Conservation (phyloP, 2,113 vertebrate genomes). For the Mastomys coucha region DNA sequence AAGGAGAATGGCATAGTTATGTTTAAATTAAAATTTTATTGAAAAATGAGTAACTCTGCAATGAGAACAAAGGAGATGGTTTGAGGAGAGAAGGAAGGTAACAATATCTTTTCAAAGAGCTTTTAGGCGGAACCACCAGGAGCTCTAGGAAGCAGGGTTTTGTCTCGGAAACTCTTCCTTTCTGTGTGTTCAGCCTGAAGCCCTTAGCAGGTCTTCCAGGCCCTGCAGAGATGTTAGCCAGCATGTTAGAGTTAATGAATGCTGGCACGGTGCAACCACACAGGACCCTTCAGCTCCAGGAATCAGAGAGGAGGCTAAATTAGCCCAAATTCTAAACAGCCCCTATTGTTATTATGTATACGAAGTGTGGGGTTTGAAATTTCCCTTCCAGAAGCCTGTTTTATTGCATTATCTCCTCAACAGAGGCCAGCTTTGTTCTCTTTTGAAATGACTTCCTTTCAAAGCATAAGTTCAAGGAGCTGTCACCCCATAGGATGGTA, state of each 20-base stretch:
- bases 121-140: conserved; percentile 47
- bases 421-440: conserved; percentile 83
- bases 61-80: not conserved
- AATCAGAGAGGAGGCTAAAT: conserved; percentile 78
- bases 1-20: not conserved
- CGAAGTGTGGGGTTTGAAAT: conserved; percentile 79
- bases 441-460: conserved; percentile 73
- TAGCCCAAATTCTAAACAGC: conserved; percentile 82
- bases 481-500: conserved; percentile 58
- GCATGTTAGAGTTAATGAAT: conserved; percentile 82
- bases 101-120: not conserved
- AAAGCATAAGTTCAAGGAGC: conserved; percentile 66
- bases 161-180: conserved; percentile 69
- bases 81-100: not conserved
- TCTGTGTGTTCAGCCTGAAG: conserved; percentile 60
- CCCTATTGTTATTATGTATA: conserved; percentile 82
- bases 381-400: conserved; percentile 82
- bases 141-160: conserved; percentile 64
- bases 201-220: conserved; percentile 75
- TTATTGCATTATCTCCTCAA: conserved; percentile 79
- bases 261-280: conserved; percentile 76
- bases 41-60: not conserved
- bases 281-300: conserved; percentile 56
- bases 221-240: conserved; percentile 77
- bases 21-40: not conserved